Percentiles rank a stretch among this genome's conserved stretches.
phyloP scores from a whole-genome alignment of 2,797 vertebrate genomes.

The Bovichtus diacanthus region DNA sequence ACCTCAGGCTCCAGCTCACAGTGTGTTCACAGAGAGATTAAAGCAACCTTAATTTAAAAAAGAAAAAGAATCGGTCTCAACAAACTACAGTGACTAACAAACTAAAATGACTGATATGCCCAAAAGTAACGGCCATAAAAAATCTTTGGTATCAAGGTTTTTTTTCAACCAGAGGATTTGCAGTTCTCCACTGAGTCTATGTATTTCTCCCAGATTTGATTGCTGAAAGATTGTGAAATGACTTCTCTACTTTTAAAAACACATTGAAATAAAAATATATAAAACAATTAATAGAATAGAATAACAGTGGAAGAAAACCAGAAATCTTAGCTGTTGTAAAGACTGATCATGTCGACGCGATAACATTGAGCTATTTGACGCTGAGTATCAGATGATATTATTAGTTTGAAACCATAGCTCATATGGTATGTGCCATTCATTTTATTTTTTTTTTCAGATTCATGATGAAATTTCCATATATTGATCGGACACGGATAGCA shows the following conservation, averaged over 20 bases:
- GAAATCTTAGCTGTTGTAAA: neutral
- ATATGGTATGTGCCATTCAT: neutral
- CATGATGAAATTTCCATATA: slow-evolving; percentile 82
- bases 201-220: neutral
- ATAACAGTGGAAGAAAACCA: neutral
- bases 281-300: neutral
- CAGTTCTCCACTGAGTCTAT: neutral
- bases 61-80: neutral
- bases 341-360: neutral
- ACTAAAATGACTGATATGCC: neutral
- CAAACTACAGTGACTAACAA: neutral
- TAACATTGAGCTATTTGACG: neutral
- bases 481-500: slow-evolving; percentile 85
- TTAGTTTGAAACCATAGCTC: neutral
- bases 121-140: neutral
- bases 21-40: neutral
- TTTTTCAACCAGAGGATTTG: neutral
- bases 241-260: neutral
- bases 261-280: neutral
- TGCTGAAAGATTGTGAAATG: neutral
- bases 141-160: neutral
- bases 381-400: neutral
- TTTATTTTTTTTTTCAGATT: slow-evolving; percentile 80
- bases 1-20: neutral
- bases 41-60: neutral